A percentile compares a stretch with the other conserved stretches of the same genome.
phyloP scores from a whole-genome alignment of 2,888 invertebrate genomes.

The Cyclophora albipunctata region DNA sequence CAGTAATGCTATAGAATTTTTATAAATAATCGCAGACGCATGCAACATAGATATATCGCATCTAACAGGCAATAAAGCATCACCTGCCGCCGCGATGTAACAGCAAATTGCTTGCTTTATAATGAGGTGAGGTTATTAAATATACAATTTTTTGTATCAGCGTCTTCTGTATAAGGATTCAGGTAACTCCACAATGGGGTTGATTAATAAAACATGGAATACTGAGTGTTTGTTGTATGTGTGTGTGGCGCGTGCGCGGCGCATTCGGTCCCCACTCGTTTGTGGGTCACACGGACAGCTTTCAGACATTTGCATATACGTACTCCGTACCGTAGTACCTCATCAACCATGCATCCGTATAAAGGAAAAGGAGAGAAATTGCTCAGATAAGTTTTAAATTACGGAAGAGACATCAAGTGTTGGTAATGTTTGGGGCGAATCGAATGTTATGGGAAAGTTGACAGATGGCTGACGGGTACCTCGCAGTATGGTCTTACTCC shows the following conservation, averaged over 20 bases:
- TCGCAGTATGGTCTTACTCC: neutral
- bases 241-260: constrained; percentile 22
- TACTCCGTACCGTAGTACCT: constrained; percentile 27
- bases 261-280: constrained; percentile 23
- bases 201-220: constrained; percentile 60
- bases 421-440: constrained; percentile 2
- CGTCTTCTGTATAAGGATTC: constrained; percentile 32
- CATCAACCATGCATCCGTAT: constrained; percentile 23
- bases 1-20: too few relatives aligned
- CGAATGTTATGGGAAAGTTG: constrained; percentile 21
- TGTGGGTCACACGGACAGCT: constrained; percentile 55
- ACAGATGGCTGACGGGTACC: constrained; percentile 3
- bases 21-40: too few relatives aligned
- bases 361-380: constrained; percentile 29
- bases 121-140: neutral
- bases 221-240: constrained; percentile 29
- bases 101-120: neutral
- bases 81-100: constrained; percentile 3
- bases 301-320: constrained; percentile 53
- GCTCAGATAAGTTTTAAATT: constrained; percentile 11
- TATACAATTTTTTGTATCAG: neutral
- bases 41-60: too few relatives aligned
- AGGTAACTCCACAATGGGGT: constrained; percentile 37
- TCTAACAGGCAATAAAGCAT: too few relatives aligned
- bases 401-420: neutral